Evolutionary conservation across 2,888 invertebrate species (phyloP), one percentile per base, ranked within the genome.

Genomic region (Cyrtodaria siliqua): DNA sequence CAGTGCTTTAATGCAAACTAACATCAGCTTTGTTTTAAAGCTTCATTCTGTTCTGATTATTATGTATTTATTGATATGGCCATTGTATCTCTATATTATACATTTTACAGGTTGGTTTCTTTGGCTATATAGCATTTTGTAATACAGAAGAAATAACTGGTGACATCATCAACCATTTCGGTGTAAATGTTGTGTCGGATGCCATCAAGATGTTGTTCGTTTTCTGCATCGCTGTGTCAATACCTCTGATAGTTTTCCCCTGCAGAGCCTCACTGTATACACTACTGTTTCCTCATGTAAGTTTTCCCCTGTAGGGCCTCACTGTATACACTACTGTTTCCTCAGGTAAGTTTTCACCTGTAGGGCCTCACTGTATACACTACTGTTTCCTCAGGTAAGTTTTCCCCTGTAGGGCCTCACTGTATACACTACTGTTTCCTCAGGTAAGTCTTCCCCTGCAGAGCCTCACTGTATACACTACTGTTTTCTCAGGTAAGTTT

Each of bases 221-320:
- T 9, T 94, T 98, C 87, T 98, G 98, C 0, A 95, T 99, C 33
- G 98, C 98, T 18, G 97, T 98, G 92, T 98, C 98, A 91, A 99
- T 99, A 94, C 99, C 99, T 0, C 95, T 99, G 81, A 97, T 98
- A 86, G 97, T 99, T 92, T 99, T 99, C 93, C 99, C 99, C 0
- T 98, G 98, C 91, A 94, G 99, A 72, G 97, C 97, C 14, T 98
- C 98, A 91, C 94, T 99, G 26, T 97, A 98, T 94, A 99, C 98
- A 0, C 95, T 99, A 70, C 93, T 98, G 6, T 98, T 96, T 90
- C 95, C 95, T 90, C 95, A 96, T 95, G 97, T 97, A 94, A 93
- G 93, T 71, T 20, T 26, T 6, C n/a, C 16, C 29, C 3, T 52
- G 18, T 24, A 4, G 14, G 3, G 24, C 8, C 18, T 38, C 9